These are phyloP conservation scores for Neodiprion lecontei DNA, from an alignment of 1,140 invertebrate species.

Conservation along the genomic window DNA sequence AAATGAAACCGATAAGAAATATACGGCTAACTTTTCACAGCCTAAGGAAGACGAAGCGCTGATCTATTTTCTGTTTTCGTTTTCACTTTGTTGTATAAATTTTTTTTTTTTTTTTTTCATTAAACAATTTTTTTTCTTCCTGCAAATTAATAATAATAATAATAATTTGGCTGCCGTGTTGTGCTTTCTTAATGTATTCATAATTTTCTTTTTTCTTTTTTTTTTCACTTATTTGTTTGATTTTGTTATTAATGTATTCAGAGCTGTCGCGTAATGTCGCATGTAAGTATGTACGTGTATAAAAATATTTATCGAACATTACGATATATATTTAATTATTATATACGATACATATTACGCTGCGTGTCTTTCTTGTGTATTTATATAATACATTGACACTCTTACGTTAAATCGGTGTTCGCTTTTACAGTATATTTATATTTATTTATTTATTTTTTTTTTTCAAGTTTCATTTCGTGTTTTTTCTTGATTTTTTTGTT, in stretches of 20 bases:
- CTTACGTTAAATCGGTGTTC: constrained; percentile 8
- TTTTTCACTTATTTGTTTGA: too few species aligned
- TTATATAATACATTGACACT: background rate
- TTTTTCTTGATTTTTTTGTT: background rate
- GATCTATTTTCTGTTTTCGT: background rate
- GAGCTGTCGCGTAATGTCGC: background rate
- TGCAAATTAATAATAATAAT: background rate
- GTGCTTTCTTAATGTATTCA: constrained; percentile 10
- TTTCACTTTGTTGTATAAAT: background rate
- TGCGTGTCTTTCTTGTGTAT: too few species aligned
- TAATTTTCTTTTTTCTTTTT: background rate
- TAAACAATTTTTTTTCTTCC: background rate
- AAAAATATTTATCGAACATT: background rate
- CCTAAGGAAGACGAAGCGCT: background rate
- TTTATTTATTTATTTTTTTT: background rate
- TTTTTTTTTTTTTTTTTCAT: background rate
- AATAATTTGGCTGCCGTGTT: constrained; percentile 7
- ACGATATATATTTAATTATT: background rate
- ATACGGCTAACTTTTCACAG: constrained; percentile 1
- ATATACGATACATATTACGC: constrained; percentile 7
- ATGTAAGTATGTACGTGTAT: constrained; percentile 5
- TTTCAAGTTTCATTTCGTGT: background rate
- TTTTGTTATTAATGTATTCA: background rate
- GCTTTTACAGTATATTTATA: constrained; percentile 19
- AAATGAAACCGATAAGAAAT: background rate